These are phyloP conservation scores for Sturmia bella DNA, from an alignment of 2,888 invertebrate genomes.

Conservation along the genomic window DNA sequence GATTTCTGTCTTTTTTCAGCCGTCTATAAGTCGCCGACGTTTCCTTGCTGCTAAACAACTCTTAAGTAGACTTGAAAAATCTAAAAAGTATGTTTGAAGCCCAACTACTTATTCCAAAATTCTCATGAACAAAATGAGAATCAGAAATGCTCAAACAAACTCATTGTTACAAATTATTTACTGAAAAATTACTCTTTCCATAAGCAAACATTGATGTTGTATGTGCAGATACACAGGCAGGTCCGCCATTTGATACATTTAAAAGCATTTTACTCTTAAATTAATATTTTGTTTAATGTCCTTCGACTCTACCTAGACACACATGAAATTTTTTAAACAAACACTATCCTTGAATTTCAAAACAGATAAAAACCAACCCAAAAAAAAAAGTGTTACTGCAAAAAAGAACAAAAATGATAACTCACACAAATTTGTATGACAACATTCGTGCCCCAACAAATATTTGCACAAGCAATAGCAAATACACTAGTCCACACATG, in stretches of 20 bases:
- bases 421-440: constrained; percentile 2
- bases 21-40: too few relatives aligned
- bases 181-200: too few relatives aligned
- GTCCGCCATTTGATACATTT: neutral
- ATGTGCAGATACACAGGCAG: neutral
- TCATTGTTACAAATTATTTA: too few relatives aligned
- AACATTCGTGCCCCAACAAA: neutral
- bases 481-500: constrained; percentile 1
- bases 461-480: constrained; percentile 18
- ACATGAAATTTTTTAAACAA: constrained; percentile 17
- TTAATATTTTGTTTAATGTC: constrained; percentile 39
- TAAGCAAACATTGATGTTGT: neutral
- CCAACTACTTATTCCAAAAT: too few relatives aligned
- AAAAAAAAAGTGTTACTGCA: neutral
- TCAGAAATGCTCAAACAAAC: too few relatives aligned
- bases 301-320: constrained; percentile 50
- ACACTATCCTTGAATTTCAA: constrained; percentile 61
- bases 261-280: constrained; percentile 7
- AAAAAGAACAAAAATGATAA: constrained; percentile 23
- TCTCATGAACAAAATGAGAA: too few relatives aligned
- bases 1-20: too few relatives aligned
- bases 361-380: constrained; percentile 48
- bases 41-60: too few relatives aligned
- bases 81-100: too few relatives aligned
- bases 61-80: too few relatives aligned